Evolutionary conservation across 2,888 invertebrate species (phyloP), one percentile per base, ranked within the genome.

Genomic region (Chrysodeixis includens): DNA sequence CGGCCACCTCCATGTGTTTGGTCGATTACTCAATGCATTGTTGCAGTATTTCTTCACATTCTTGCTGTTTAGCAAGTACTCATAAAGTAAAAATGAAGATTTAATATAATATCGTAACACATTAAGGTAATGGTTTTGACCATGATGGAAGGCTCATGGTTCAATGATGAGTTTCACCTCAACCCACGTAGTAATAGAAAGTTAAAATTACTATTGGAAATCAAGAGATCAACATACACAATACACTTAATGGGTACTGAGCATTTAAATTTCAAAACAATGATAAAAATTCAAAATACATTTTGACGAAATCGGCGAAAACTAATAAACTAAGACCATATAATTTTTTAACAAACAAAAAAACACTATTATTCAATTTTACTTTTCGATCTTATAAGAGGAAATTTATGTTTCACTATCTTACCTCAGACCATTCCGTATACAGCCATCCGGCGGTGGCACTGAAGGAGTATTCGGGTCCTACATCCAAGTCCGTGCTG

Each of bases 361-460:
- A n/a, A n/a, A n/a, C n/a, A n/a, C n/a, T n/a, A n/a, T n/a, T n/a
- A n/a, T n/a, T n/a, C n/a, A n/a, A n/a, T n/a, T n/a, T n/a, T n/a
- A n/a, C n/a, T n/a, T n/a, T n/a, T n/a, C n/a, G n/a, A n/a, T n/a
- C n/a, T n/a, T n/a, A n/a, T n/a, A n/a, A n/a, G n/a, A n/a, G n/a
- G n/a, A n/a, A n/a, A n/a, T n/a, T n/a, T n/a, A n/a, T n/a, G n/a
- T n/a, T n/a, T n/a, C n/a, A n/a, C n/a, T n/a, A 55, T 75, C 87
- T 78, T 83, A 96, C 96, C 91, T 96, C 95, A 10, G 95, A 95
- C 96, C 96, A 96, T 14, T 96, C 95, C 0, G 96, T 95, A 64
- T 92, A 95, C 56, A 96, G 94, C 96, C 96, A 96, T 40, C 95
- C 92, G 52, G 89, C 89, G 10, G 90, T 87, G 46, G 89, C 86